Base-by-base conservation (phyloP, 1,140 invertebrate species). In the Pygmarrhopalites habei region DNA sequence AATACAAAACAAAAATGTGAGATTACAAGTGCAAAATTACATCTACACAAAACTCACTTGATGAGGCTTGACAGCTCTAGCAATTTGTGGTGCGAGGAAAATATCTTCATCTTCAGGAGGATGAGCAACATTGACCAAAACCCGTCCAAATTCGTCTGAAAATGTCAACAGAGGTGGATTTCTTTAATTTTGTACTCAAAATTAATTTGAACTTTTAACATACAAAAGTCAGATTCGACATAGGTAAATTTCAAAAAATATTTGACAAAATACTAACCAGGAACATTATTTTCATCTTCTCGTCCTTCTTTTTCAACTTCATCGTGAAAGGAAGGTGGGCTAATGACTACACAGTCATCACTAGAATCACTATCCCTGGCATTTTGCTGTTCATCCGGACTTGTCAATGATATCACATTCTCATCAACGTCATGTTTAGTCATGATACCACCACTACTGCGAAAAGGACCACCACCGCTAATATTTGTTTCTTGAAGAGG, bases 81-180 rank as follows among this genome's bases (percentile, higher is more conserved):
- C 89, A 53, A 99, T 88, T 75, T 98, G 93, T 2, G 90, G 88
- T 5, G 94, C 89, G 35, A 99, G 79, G 76, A 88, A 98, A 47
- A 99, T 88, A 74, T 96, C 95, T 23, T 87, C 85, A 73, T 99
- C 96, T 57, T 85, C 85, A 46, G 88, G 83, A 0, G 92, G 88
- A 79, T 98, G 94, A n/a, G 91, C 94, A 44, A 97, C 86, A 76
- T 99, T 99, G 26, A 98, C 88, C 30, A 97, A 77, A 21, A 98
- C 92, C 46, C 90, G 79, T 2, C 95, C 95, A 73, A 92, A 83
- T 60, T 90, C 87, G 78, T 98, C 92, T 2, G 90, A n/a, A n/a
- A n/a, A n/a, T n/a, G n/a, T n/a, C n/a, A n/a, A n/a, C n/a, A n/a
- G n/a, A n/a, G n/a, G n/a, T n/a, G n/a, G n/a, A n/a, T n/a, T n/a